A percentile compares a stretch with the other conserved stretches of the same genome.
Conservation (phyloP, 2,113 vertebrate genomes). For the Sus scrofa region T2T-Sscrofa CM000815.6:107954001-107954500, state of each 20-base stretch:
- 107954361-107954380: neutral
- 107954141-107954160: neutral
- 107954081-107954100: conserved; percentile 40
- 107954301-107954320: neutral
- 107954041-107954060: conserved; percentile 70
- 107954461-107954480: neutral
- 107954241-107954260: neutral
- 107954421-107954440: neutral
- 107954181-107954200: neutral
- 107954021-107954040: conserved; percentile 56
- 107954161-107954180: neutral
- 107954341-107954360: neutral
- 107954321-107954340: neutral
- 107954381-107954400: neutral
- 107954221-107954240: neutral
- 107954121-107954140: neutral
- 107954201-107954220: neutral
- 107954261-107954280: neutral
- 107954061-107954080: conserved; percentile 64
- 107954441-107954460: neutral
- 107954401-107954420: neutral
- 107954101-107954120: conserved; percentile 48
- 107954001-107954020: conserved; percentile 62
- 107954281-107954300: neutral
- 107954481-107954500: neutral